Evolutionary conservation across 2,113 vertebrate species (phyloP), one percentile per base, ranked within the genome.

Genomic region (Daphoenositta chrysoptera): DNA sequence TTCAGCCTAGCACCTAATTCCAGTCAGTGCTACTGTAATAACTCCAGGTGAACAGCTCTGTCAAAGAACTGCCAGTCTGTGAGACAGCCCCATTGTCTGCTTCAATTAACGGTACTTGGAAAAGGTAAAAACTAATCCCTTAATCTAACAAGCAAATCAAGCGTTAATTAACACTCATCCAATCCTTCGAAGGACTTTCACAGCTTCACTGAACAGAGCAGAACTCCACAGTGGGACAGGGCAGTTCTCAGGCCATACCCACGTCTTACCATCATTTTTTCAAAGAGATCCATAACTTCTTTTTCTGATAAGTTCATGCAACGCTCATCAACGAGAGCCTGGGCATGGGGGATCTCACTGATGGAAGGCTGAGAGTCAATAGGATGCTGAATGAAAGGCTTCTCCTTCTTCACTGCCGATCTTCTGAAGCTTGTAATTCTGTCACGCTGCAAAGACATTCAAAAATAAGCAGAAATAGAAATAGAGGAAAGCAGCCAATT

Each of bases 251-350:
- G 23, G 3, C 47, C 51, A 40, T 0, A 19, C 1, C 21, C 30
- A 57, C 39, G 83, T 10, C 99, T 99, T 96, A 99, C 99, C 99
- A 99, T 99, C 99, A 99, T 99, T 97, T 99, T 99, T 96, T 99
- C 99, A 96, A 99, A 99, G 69, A 99, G 98, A 97, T 99, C 99
- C 95, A 99, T 97, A 61, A 99, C 99, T 98, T 99, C 99, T 91
- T 99, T 99, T 96, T 99, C 99, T 5, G 99, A 99, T 85, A 99
- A 98, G 94, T 99, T 99, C 98, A 98, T 97, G 93, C 98, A 99
- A 72, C 99, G 98, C 33, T 99, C 99, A 76, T 99, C 99, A 39
- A 98, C 98, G 18, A 99, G 97, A 1, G 98, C 98, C 96, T 99
- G 99, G 60, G 98, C 98, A 63, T 98, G 80, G 0, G 99, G 99